A percentile compares a stretch with the other conserved stretches of the same genome.
Evolutionary conservation across 1,140 invertebrate genomes (phyloP).

Genomic region (Heliconius himera): DNA sequence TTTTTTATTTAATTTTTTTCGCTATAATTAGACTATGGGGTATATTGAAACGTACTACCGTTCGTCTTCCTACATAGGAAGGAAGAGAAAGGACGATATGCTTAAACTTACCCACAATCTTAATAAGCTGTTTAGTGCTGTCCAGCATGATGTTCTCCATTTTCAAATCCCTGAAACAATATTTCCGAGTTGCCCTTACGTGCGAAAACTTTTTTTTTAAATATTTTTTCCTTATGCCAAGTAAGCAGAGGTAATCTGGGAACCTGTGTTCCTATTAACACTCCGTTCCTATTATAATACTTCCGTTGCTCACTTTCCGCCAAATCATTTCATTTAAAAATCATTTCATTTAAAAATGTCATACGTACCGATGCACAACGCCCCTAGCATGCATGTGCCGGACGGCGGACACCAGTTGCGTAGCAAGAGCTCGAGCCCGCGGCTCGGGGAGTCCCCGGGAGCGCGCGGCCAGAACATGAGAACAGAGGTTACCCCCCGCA

Average conservation of each 20-base stretch:
- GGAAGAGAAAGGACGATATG: background rate
- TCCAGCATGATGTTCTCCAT: constrained; percentile 90
- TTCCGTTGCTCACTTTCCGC: too few species aligned
- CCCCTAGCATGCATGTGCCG: constrained; percentile 86
- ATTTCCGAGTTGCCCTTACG: too few species aligned
- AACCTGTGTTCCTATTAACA: background rate
- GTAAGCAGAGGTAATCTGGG: background rate
- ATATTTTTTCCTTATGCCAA: too few species aligned
- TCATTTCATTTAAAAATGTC: too few species aligned
- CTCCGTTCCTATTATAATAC: background rate
- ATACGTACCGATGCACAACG: constrained; percentile 84
- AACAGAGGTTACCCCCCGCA: constrained; percentile 85
- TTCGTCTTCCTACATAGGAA: too few species aligned
- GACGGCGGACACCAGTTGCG: constrained; percentile 86
- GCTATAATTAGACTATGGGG: too few species aligned
- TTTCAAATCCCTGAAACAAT: constrained; percentile 85
- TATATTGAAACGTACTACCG: too few species aligned
- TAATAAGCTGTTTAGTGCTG: constrained; percentile 84
- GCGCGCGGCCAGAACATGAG: constrained; percentile 83
- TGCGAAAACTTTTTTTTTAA: too few species aligned
- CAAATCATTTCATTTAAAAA: too few species aligned
- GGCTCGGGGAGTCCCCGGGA: constrained; percentile 83
- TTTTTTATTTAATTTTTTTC: background rate
- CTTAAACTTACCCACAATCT: constrained; percentile 84
- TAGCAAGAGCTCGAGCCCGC: constrained; percentile 82